phyloP scores from a whole-genome alignment of 2,888 invertebrate genomes.

The Oligia latruncula region DNA sequence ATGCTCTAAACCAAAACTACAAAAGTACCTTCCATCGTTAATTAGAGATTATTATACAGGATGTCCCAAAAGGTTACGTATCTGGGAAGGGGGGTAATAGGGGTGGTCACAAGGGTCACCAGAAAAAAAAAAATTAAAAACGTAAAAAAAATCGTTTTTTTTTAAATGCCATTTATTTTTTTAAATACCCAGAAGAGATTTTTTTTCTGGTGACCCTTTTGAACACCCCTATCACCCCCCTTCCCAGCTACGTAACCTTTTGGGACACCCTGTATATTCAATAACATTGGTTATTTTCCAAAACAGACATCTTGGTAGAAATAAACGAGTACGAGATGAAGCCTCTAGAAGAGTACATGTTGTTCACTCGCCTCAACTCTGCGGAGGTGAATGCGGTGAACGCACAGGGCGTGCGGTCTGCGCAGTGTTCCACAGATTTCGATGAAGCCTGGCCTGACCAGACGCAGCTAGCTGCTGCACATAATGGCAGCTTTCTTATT shows the following conservation, averaged over 20 bases:
- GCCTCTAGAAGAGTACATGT: conserved; percentile 97
- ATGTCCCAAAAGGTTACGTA: too few species aligned
- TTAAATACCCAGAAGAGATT: too few species aligned
- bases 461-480: conserved; percentile 81
- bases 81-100: too few species aligned
- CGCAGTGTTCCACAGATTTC: conserved; percentile 95
- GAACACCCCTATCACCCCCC: too few species aligned
- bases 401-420: conserved; percentile 95
- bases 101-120: too few species aligned
- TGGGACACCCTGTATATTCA: too few species aligned
- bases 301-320: conserved; percentile 95
- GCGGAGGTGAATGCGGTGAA: conserved; percentile 96
- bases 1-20: background rate
- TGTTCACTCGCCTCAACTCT: conserved; percentile 95
- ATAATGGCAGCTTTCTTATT: conserved; percentile 87
- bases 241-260: too few species aligned
- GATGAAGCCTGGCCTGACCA: conserved; percentile 89
- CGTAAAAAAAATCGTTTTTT: too few species aligned
- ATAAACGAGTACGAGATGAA: conserved; percentile 95
- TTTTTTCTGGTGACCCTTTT: too few species aligned
- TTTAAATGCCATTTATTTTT: too few species aligned
- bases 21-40: background rate
- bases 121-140: too few species aligned
- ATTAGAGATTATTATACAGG: too few species aligned
- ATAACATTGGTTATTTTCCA: background rate